A percentile compares a stretch with the other conserved stretches of the same genome.
Evolutionary conservation across 2,797 vertebrate genomes (phyloP).

Genomic region (Adrianichthys oophorus): DNA sequence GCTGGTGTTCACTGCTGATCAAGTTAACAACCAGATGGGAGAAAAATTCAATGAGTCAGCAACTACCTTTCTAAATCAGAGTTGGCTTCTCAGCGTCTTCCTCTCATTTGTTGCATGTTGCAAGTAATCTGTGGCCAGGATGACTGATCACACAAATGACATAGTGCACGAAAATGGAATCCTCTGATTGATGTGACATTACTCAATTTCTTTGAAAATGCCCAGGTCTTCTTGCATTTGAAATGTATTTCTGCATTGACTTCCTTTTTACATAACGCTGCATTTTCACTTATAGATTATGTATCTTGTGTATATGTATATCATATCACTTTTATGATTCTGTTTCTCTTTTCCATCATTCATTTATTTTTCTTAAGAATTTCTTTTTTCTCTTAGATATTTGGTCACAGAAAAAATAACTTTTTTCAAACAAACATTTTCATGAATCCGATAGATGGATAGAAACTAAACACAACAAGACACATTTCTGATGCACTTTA

Average conservation of each 20-base stretch:
- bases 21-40: slow-evolving; percentile 19
- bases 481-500: too few species aligned
- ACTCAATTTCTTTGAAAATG: slow-evolving; percentile 3
- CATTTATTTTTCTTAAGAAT: too few species aligned
- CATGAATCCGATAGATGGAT: too few species aligned
- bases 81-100: slow-evolving; percentile 17
- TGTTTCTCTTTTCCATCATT: too few species aligned
- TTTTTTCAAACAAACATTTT: too few species aligned
- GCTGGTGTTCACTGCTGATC: slow-evolving; percentile 19
- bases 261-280: too few species aligned
- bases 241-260: not conserved
- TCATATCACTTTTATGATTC: too few species aligned
- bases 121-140: slow-evolving; percentile 43
- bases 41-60: slow-evolving; percentile 55
- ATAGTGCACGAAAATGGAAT: slow-evolving; percentile 11
- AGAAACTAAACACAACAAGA: too few species aligned
- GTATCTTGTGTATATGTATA: too few species aligned
- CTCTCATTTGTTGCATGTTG: slow-evolving; percentile 14
- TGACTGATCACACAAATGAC: slow-evolving; percentile 44
- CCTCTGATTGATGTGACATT: slow-evolving; percentile 5
- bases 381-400: too few species aligned
- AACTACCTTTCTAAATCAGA: slow-evolving; percentile 13
- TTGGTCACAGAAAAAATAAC: too few species aligned
- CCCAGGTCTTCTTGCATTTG: not conserved
- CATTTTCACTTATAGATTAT: too few species aligned